phyloP scores from a whole-genome alignment of 2,113 vertebrate genomes.

The Podiceps cristatus region DNA sequence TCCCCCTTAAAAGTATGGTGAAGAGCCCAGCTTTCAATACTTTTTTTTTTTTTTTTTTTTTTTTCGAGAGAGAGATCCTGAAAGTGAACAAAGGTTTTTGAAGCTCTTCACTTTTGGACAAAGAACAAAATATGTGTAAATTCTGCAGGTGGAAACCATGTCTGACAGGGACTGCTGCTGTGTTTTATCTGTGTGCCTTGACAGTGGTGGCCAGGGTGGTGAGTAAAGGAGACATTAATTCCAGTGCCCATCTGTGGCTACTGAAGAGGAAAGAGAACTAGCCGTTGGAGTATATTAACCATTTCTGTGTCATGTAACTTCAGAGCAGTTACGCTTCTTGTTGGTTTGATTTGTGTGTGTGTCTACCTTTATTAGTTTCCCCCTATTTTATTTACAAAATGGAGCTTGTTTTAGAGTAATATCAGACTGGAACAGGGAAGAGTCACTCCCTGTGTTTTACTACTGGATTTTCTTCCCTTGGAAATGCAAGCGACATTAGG shows the following conservation, averaged over 20 bases:
- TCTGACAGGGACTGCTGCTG: neutral
- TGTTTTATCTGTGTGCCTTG: neutral
- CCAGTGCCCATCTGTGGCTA: neutral
- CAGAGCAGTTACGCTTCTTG: neutral
- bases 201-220: neutral
- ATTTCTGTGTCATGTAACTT: neutral
- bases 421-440: neutral
- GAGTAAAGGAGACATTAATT: neutral
- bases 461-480: neutral
- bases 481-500: neutral
- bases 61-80: neutral
- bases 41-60: neutral
- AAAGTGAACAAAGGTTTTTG: neutral
- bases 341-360: neutral
- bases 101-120: neutral
- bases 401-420: neutral
- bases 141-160: neutral
- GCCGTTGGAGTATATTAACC: neutral
- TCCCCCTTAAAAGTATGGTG: neutral
- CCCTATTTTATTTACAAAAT: neutral
- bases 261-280: neutral
- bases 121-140: neutral
- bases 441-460: neutral
- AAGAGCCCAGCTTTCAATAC: neutral
- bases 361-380: neutral